These are phyloP conservation scores for Drosophila peninsularis DNA, from an alignment of 2,888 invertebrate genomes.

Conservation along the genomic window DNA sequence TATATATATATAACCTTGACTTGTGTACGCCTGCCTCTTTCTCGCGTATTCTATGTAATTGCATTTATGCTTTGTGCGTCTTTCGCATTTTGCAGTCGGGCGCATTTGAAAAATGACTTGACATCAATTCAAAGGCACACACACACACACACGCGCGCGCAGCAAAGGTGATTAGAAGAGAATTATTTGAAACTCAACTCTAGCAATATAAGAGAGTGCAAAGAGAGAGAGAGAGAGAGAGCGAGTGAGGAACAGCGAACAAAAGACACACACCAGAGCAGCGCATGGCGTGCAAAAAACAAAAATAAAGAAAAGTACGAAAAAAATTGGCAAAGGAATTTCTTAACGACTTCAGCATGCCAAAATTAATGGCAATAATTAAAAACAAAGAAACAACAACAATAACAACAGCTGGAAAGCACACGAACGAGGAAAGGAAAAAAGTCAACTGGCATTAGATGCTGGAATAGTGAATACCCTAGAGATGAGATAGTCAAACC, in stretches of 20 bases:
- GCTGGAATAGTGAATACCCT: slow-evolving; percentile 15
- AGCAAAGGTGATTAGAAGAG: slow-evolving; percentile 39
- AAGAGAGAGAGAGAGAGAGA: neutral
- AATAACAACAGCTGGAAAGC: slow-evolving; percentile 37
- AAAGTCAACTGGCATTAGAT: neutral
- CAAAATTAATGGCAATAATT: slow-evolving; percentile 85
- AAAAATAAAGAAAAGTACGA: neutral
- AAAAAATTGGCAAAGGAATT: slow-evolving; percentile 76
- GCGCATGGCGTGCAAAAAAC: slow-evolving; percentile 61
- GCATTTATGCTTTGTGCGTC: slow-evolving; percentile 46
- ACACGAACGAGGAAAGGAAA: slow-evolving; percentile 14
- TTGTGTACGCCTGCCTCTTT: neutral
- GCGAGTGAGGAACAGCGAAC: slow-evolving; percentile 8
- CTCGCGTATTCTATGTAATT: slow-evolving; percentile 31
- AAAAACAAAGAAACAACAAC: slow-evolving; percentile 49
- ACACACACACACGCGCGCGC: slow-evolving; percentile 7
- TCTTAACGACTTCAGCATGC: slow-evolving; percentile 84
- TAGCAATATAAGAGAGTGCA: slow-evolving; percentile 34
- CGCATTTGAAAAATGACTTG: slow-evolving; percentile 72
- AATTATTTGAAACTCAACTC: slow-evolving; percentile 37
- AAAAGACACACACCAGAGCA: slow-evolving; percentile 55
- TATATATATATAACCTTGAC: slow-evolving; percentile 35
- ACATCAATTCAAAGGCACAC: slow-evolving; percentile 45
- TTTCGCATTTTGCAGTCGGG: slow-evolving; percentile 40
- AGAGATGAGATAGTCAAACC: neutral